Percentiles rank a stretch among this genome's conserved stretches.
Conservation (phyloP, 2,888 invertebrate genomes). For the Drosophila pullipes region DNA sequence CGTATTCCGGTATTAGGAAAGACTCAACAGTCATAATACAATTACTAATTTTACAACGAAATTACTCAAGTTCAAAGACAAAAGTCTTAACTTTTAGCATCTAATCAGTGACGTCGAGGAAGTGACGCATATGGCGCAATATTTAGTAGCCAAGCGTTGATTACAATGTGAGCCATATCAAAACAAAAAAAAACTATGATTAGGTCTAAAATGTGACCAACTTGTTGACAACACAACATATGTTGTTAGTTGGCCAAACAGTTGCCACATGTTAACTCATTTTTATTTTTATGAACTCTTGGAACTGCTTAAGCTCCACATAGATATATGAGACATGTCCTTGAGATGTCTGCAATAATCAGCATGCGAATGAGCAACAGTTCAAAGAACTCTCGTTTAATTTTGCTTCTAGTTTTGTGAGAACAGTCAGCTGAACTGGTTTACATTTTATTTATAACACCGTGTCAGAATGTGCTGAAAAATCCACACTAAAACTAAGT, state of each 20-base stretch:
- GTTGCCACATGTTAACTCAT: not conserved
- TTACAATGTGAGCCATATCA: conserved; percentile 32
- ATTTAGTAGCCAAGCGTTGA: conserved; percentile 62
- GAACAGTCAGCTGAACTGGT: conserved; percentile 23
- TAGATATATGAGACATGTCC: conserved; percentile 22
- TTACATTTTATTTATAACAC: conserved; percentile 17
- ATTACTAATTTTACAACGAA: conserved; percentile 46
- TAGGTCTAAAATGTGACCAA: conserved; percentile 21
- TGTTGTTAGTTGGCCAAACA: too few relatives aligned
- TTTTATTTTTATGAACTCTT: conserved; percentile 1
- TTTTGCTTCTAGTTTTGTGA: conserved; percentile 9
- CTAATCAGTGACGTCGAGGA: conserved; percentile 53
- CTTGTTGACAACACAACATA: not conserved
- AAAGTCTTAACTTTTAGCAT: conserved; percentile 22
- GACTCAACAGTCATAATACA: conserved; percentile 6
- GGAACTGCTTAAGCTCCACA: not conserved
- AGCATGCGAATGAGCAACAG: conserved; percentile 10
- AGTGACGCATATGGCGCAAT: conserved; percentile 51
- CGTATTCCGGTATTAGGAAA: conserved; percentile 12
- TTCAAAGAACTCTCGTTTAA: conserved; percentile 51
- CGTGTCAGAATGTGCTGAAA: conserved; percentile 1
- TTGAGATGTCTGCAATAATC: conserved; percentile 21
- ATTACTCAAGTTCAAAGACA: not conserved
- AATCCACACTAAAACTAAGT: not conserved
- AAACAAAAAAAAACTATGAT: conserved; percentile 10